phyloP scores from a whole-genome alignment of 1,140 invertebrate species.

The Plectrocnemia conspersa region DNA sequence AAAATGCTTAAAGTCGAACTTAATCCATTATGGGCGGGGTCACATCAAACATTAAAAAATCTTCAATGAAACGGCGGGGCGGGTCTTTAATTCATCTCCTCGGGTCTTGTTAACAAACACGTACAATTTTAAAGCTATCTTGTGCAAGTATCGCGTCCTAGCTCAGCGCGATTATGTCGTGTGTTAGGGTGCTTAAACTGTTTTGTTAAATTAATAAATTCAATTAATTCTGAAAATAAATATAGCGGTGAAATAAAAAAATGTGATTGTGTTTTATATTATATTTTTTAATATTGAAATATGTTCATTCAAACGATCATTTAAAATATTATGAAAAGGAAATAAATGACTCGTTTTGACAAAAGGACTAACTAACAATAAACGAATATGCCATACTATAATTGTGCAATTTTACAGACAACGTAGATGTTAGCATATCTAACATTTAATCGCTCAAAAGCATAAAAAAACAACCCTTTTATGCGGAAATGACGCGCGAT shows the following conservation, averaged over 20 bases:
- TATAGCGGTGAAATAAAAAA: neutral
- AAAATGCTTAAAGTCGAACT: neutral
- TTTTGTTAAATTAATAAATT: neutral
- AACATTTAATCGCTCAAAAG: too few species aligned
- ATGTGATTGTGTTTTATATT: neutral
- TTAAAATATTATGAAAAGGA: too few species aligned
- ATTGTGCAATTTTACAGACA: too few species aligned
- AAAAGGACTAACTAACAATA: too few species aligned
- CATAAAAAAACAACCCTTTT: too few species aligned
- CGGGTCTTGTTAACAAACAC: constrained; percentile 9
- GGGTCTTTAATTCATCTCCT: constrained; percentile 11
- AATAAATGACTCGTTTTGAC: too few species aligned
- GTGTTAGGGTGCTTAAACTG: neutral
- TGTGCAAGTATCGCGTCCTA: neutral
- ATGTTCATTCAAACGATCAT: too few species aligned
- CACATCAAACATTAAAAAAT: constrained; percentile 17
- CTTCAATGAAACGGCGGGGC: constrained; percentile 29
- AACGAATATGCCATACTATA: too few species aligned
- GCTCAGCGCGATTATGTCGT: neutral
- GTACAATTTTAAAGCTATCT: constrained; percentile 14
- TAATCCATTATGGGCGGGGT: constrained; percentile 17
- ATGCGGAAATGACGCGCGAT: too few species aligned
- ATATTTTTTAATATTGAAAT: too few species aligned
- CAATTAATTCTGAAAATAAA: neutral
- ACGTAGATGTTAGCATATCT: too few species aligned